phyloP scores from a whole-genome alignment of 2,797 vertebrate species.

The Semaprochilodus insignis region DNA sequence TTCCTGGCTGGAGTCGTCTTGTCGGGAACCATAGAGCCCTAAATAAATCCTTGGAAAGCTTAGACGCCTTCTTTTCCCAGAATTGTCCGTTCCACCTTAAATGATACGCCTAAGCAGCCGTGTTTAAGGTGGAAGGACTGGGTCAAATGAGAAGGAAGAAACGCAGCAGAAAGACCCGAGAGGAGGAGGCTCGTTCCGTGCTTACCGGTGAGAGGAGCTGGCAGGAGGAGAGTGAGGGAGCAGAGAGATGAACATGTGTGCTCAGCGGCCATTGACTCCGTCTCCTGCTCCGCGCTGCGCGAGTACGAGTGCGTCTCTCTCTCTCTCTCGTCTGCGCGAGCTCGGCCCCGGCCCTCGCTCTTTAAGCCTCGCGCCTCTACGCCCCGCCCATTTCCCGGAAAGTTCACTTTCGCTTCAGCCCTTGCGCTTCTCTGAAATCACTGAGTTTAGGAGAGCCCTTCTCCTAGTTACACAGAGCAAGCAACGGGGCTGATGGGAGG shows the following conservation, averaged over 20 bases:
- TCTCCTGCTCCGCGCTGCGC: not conserved
- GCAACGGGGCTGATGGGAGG: too few relatives aligned
- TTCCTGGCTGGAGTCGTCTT: too few relatives aligned
- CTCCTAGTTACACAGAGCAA: too few relatives aligned
- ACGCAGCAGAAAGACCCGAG: too few relatives aligned
- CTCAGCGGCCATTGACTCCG: constrained; percentile 1
- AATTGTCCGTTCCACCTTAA: too few relatives aligned
- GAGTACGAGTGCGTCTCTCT: not conserved
- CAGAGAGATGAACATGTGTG: not conserved
- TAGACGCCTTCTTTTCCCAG: too few relatives aligned
- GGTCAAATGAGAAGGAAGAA: too few relatives aligned
- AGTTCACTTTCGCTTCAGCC: constrained; percentile 41
- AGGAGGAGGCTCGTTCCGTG: not conserved
- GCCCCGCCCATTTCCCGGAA: constrained; percentile 33
- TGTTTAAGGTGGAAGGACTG: too few relatives aligned
- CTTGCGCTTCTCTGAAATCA: constrained; percentile 43
- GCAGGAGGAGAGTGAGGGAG: not conserved
- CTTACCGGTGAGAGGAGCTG: not conserved
- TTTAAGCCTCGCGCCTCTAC: not conserved
- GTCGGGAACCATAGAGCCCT: too few relatives aligned
- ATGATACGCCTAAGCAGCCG: too few relatives aligned
- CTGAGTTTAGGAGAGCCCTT: not conserved
- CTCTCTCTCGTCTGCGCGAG: not conserved
- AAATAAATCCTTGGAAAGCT: too few relatives aligned
- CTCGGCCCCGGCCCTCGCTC: not conserved